Evolutionary conservation across 2,797 vertebrate species (phyloP), one percentile per base, ranked within the genome.

Genomic region (Yasuhikotakia modesta): DNA sequence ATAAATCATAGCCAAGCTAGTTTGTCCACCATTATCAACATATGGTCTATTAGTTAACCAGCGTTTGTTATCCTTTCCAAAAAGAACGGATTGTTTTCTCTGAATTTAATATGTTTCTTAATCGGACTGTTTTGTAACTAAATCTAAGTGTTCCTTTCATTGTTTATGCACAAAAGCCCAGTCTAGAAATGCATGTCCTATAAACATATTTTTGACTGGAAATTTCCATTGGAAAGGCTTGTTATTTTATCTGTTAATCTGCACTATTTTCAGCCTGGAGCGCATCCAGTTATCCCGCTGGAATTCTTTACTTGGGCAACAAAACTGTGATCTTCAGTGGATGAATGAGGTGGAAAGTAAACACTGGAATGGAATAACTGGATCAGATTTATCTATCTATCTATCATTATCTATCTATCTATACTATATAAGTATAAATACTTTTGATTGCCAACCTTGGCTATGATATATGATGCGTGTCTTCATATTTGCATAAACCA

Each of bases 251-350:
- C 48, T 27, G 53, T 74, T 1, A 39, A 48, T 74, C 4, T 45
- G 48, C 30, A 19, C 4, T 45, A 55, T 24, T 24, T 65, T 39
- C 19, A 27, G 5, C 22, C 57, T 45, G 35, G 32, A 46, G 61
- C 52, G 57, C 12, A 27, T 57, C 14, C 48, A 32, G 64, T 58
- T 24, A 60, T 69, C 64, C 14, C 30, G 48, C 13, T 35, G 22
- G 27, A 76, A 68, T 68, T 48, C 39, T 43, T 19, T 68, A 22
- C n/a, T 35, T 39, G 27, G 66, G 53, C 53, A 76, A 50, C 72
- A 19, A 21, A 55, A 46, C 16, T 69, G 65, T 17, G 3, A 10
- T 66, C 11, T 48, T 17, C 13, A 60, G 24, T 73, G 13, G 11
- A 69, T 13, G 63, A 67, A 76, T 67, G 35, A 21, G 21, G 30